Evolutionary conservation across 2,113 vertebrate species (phyloP), one percentile per base, ranked within the genome.

Genomic region (Murina feae): DNA sequence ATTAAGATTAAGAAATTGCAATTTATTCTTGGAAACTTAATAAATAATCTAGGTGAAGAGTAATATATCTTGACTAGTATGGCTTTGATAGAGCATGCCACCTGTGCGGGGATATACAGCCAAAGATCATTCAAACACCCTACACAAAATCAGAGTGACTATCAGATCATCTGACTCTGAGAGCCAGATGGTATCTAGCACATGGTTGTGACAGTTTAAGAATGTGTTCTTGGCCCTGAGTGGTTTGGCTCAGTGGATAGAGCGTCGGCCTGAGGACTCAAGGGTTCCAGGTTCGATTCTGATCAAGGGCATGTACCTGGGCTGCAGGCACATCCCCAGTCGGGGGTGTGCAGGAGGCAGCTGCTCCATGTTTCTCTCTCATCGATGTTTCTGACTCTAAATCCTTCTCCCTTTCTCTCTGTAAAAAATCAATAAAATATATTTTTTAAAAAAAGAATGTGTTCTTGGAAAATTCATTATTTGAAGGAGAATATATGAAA

Each of bases 381-480:
- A n/a, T n/a, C n/a, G n/a, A n/a, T n/a, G n/a, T n/a, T n/a, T n/a
- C n/a, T n/a, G n/a, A n/a, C n/a, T n/a, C n/a, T n/a, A n/a, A n/a
- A n/a, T n/a, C n/a, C n/a, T n/a, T n/a, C n/a, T n/a, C n/a, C n/a
- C n/a, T n/a, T n/a, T n/a, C n/a, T n/a, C n/a, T n/a, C n/a, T n/a
- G n/a, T n/a, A n/a, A n/a, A n/a, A n/a, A n/a, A n/a, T n/a, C n/a
- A n/a, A n/a, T n/a, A n/a, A n/a, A n/a, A n/a, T n/a, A n/a, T n/a
- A n/a, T n/a, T n/a, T n/a, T n/a, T n/a, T n/a, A n/a, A n/a, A n/a
- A n/a, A n/a, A 80, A 91, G 9, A 83, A 75, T 63, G 78, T 86
- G 75, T 82, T 86, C 79, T 88, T 0, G 94, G 90, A 96, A 98
- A 93, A 96, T 96, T 89, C 96, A 96, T 96, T 80, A 96, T 86